A percentile compares a stretch with the other conserved stretches of the same genome.
phyloP scores from a whole-genome alignment of 35 echinoderm and acorn worm genomes.

The Chiridota heheva region DNA sequence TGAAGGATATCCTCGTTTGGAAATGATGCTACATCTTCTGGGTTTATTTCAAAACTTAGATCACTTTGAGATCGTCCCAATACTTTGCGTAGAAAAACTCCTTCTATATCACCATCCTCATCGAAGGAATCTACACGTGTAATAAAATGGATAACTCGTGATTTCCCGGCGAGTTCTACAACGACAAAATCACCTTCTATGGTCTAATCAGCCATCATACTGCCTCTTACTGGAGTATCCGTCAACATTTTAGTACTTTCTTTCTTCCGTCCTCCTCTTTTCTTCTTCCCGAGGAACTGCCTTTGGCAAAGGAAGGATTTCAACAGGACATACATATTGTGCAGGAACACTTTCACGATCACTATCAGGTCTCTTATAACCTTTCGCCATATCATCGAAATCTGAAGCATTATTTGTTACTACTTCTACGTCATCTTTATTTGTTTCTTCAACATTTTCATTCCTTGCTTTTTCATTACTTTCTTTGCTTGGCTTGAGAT shows the following conservation, averaged over 20 bases:
- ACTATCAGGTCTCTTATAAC: too few species aligned
- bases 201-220: conserved; percentile 22
- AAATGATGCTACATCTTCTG: conserved; percentile 43
- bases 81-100: conserved; percentile 44
- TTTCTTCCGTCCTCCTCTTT: conserved; percentile 26
- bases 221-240: conserved; percentile 48
- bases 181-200: conserved; percentile 48
- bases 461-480: too few species aligned
- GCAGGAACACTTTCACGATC: too few species aligned
- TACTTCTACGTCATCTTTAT: too few species aligned
- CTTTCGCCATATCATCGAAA: too few species aligned
- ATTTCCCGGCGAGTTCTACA: conserved; percentile 29
- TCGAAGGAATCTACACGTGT: conserved; percentile 52
- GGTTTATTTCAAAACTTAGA: conserved; percentile 42
- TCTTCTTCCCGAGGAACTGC: conserved; percentile 13
- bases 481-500: too few species aligned
- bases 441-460: too few species aligned
- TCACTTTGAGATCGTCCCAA: conserved; percentile 3
- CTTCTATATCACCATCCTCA: conserved; percentile 34
- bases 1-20: conserved; percentile 29
- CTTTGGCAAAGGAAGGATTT: conserved; percentile 38
- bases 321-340: conserved; percentile 19
- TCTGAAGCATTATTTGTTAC: too few species aligned
- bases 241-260: conserved; percentile 53
- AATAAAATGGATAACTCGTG: conserved; percentile 39